Evolutionary conservation across 2,113 vertebrate genomes (phyloP).

Genomic region (Boleophthalmus pectinirostris): DNA sequence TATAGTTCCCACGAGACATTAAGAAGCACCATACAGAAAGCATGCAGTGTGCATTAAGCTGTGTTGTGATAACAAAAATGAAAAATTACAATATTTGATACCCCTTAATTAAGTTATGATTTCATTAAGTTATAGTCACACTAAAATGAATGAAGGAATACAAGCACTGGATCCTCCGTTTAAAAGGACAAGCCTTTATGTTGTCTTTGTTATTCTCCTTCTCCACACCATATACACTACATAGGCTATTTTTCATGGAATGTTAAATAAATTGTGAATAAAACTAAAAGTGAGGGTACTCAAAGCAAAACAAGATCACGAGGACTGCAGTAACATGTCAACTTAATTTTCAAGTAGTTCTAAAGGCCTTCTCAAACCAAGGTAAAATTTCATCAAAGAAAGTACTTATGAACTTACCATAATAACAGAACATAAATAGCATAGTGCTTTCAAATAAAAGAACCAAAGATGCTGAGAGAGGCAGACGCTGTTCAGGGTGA

Average conservation of each 20-base stretch:
- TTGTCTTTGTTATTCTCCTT: too few species aligned
- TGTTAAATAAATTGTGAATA: neutral
- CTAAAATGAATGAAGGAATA: neutral
- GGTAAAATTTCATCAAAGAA: neutral
- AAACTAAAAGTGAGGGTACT: neutral
- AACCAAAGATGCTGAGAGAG: neutral
- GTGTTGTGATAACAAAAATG: constrained; percentile 3
- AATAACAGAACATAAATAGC: constrained; percentile 3
- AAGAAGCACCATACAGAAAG: neutral
- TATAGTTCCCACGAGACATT: neutral
- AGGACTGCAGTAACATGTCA: neutral
- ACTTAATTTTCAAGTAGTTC: neutral
- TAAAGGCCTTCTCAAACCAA: neutral
- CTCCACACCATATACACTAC: too few species aligned
- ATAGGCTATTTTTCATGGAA: too few species aligned
- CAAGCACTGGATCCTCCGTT: neutral
- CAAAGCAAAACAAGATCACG: neutral
- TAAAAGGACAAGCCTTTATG: neutral
- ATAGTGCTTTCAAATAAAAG: neutral
- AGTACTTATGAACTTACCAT: neutral
- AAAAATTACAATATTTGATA: neutral
- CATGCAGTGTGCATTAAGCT: neutral
- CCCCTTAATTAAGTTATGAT: neutral
- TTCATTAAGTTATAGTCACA: constrained; percentile 1
- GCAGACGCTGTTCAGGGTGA: constrained; percentile 12